Conservation (phyloP, 1,140 invertebrate species). For the Melitaea cinxia region DNA sequence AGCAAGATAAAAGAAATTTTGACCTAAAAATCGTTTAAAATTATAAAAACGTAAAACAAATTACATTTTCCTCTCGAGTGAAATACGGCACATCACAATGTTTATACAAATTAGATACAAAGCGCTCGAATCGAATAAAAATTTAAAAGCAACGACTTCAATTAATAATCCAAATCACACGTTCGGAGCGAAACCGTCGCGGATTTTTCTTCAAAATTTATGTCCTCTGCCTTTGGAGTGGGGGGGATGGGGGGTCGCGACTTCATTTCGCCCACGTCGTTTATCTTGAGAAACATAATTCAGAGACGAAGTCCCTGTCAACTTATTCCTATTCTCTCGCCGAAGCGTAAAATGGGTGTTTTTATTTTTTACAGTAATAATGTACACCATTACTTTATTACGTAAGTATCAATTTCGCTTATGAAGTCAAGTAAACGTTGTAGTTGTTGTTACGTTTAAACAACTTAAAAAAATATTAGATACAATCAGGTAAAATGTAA, state of each 20-base stretch:
- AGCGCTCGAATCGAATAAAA: constrained; percentile 27
- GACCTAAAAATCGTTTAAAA: not conserved
- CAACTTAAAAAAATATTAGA: no score
- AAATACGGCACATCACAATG: not conserved
- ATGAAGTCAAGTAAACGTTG: not conserved
- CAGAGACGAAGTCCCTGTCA: constrained; percentile 81
- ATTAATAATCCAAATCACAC: constrained; percentile 80
- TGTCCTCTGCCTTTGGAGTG: constrained; percentile 55
- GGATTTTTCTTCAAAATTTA: constrained; percentile 80
- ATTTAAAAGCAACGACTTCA: constrained; percentile 57
- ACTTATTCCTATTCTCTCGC: constrained; percentile 83
- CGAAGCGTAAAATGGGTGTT: constrained; percentile 80
- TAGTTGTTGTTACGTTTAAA: no score
- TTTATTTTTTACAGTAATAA: constrained; percentile 52
- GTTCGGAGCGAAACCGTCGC: constrained; percentile 70
- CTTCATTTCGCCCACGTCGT: constrained; percentile 82
- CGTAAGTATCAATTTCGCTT: constrained; percentile 6
- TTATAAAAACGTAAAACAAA: not conserved
- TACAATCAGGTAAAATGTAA: no score
- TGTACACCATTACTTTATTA: constrained; percentile 19
- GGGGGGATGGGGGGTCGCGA: constrained; percentile 59
- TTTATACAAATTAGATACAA: constrained; percentile 22
- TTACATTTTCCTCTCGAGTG: not conserved
- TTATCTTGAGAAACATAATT: constrained; percentile 82
- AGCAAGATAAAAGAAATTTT: not conserved